Evolutionary conservation across 2,888 invertebrate species (phyloP), one percentile per base, ranked within the genome.

Genomic region (Subacronicta megacephala): DNA sequence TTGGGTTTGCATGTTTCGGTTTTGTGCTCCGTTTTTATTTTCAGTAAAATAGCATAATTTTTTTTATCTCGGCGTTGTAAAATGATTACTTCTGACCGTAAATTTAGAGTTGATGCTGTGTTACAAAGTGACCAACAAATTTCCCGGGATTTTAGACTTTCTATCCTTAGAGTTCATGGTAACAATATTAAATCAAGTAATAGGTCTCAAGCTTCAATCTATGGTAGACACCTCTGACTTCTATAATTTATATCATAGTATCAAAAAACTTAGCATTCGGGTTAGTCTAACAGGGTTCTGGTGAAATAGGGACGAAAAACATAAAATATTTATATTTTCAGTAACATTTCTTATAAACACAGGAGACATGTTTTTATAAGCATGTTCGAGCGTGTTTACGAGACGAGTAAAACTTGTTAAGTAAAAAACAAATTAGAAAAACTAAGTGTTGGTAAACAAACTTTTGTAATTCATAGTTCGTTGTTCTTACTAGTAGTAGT

Each of bases 371-470:
- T 26, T 44, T 69, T 50, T 51, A 62, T 55, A 35, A 69, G 36
- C 40, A 56, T 37, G 70, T 62, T 70, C 52, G 51, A 47, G 38
- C 57, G 65, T 66, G 69, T 68, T 64, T 64, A 64, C 69, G 64
- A 64, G 29, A n/a, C 54, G 20, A 62, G 36, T 54, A 38, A 62
- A 64, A 64, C 49, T 64, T 46, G 37, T n/a, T 7, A 36, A 50
- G 69, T 54, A 50, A 68, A 64, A 68, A 64, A 62, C 68, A 68
- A 68, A 64, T 62, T 62, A 62, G 68, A 68, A 68, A 67, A 62
- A 62, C 37, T 54, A 68, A 68, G 62, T 29, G 41, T n/a, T 35
- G 45, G 31, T 50, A 31, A 69, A 35, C 16, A 38, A 64, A 64
- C 41, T 62, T 64, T 68, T 62, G 43, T 62, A 63, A 64, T 62